Base-by-base conservation (phyloP, 2,797 vertebrate genomes). In the Liasis olivaceus region DNA sequence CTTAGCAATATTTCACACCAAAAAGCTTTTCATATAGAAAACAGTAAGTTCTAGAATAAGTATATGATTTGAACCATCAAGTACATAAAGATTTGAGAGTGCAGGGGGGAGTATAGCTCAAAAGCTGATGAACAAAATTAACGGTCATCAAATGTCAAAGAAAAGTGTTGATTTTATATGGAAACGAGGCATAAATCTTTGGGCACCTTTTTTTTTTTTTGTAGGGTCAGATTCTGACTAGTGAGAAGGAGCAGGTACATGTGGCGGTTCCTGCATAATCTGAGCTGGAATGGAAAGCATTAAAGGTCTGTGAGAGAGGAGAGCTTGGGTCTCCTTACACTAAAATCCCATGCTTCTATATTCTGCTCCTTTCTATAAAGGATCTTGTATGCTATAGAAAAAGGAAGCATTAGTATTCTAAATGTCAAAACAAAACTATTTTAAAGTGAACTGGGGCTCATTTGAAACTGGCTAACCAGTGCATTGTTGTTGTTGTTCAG, bases 381-480 rank as follows among this genome's bases (percentile, higher is more conserved):
- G 90, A 87, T 93, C 92, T 90, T 90, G 62, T 94, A 91, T 88
- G 77, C 89, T 95, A 93, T 59, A 93, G 91, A 87, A 95, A 88
- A 85, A 89, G 94, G 66, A 96, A 94, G 91, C 91, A 89, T 64
- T 93, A 91, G 93, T 64, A 92, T 92, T 85, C 72, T 31, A 0
- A 1, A 85, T 22, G 60, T 84, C 95, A 94, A 95, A 97, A 94
- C 87, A 96, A 95, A 96, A 90, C 85, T 56, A 95, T 84, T 93
- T 96, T 92, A 93, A 96, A 97, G 90, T 95, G 93, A 95, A 95
- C 93, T 93, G 93, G 86, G 63, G 94, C 90, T 93, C 91, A 95
- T 94, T 47, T 95, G 93, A 96, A 4, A 90, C 90, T 87, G 93
- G 94, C 95, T 94, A 96, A 96, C 95, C 93, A 96, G 95, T 92